Evolutionary conservation across 2,888 invertebrate genomes (phyloP), one percentile per base, ranked within the genome.

Genomic region (Eupeodes latifasciatus): DNA sequence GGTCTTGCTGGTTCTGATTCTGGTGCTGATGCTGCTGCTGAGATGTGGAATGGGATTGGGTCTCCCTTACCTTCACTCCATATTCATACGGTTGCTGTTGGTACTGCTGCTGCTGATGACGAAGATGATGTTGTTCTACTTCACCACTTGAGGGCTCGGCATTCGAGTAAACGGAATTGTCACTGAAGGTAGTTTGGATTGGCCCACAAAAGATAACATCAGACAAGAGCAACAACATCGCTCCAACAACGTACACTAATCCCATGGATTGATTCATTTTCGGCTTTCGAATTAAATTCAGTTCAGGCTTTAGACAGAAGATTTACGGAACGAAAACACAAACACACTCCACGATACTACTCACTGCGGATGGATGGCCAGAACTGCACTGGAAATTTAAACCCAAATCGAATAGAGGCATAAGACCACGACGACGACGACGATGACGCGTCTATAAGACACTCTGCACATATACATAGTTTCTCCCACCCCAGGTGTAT

Each of bases 381-480:
- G 47, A 87, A 67, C 67, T 80, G 80, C 61, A 87, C 87, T 84
- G 55, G 80, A 87, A 66, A 66, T 81, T 80, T 74, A 77, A 87
- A 69, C 47, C 76, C 10, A 72, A 72, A 51, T 36, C 66, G 44
- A 67, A 49, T 71, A 16, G 36, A 72, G 83, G 57, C 83, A 27
- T 27, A 83, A 61, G 72, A 75, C 76, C 62, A 9, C 55, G 40
- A 47, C 44, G 4, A 40, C 40, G 40, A 40, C 40, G 40, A 40
- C 6, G 40, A 40, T 40, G 40, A 40, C n/a, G 49, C 10, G n/a
- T 69, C 36, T 64, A 12, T 12, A 27, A 71, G 83, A 72, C 27
- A 57, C 59, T 36, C 19, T 64, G 27, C 6, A 27, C 27, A 27
- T 27, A 27, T 27, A 27, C 27, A 40, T n/a, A 76, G 61, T 16